Conservation (phyloP, 2,113 vertebrate genomes). For the Menidia beryllina region DNA sequence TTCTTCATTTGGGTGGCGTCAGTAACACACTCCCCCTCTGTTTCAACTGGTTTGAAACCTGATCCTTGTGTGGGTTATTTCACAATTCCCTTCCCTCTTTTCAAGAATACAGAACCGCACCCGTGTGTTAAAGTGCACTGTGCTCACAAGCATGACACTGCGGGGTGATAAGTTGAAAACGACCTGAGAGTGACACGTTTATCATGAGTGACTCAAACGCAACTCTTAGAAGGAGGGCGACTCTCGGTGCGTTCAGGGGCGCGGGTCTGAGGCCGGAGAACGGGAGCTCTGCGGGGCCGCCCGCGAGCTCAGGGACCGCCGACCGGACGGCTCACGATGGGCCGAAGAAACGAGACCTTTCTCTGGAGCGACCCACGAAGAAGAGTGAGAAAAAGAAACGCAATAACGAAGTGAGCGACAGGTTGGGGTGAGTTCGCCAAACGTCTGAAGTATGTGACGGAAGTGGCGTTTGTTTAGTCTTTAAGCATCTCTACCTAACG, state of each 20-base stretch:
- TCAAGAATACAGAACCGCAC: not conserved
- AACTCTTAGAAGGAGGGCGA: constrained; percentile 59
- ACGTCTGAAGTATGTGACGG: not conserved
- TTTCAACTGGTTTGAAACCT: constrained; percentile 21
- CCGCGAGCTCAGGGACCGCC: constrained; percentile 5
- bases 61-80: constrained; percentile 39
- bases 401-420: constrained; percentile 46
- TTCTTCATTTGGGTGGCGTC: constrained; percentile 8
- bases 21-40: constrained; percentile 24
- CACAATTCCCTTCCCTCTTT: constrained; percentile 28
- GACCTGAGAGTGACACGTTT: not conserved
- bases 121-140: not conserved
- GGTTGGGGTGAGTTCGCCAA: constrained; percentile 65
- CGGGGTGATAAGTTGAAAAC: not conserved
- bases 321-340: not conserved
- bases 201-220: constrained; percentile 56
- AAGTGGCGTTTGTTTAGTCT: not conserved
- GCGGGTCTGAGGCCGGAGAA: constrained; percentile 30
- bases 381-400: constrained; percentile 56
- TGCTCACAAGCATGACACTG: constrained; percentile 20
- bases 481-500: not conserved
- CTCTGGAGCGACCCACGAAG: constrained; percentile 24
- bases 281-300: constrained; percentile 26
- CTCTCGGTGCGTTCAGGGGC: constrained; percentile 11
- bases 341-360: not conserved